Evolutionary conservation across 2,888 invertebrate genomes (phyloP), one percentile per base, ranked within the genome.

Genomic region (Drosophila sordidula): DNA sequence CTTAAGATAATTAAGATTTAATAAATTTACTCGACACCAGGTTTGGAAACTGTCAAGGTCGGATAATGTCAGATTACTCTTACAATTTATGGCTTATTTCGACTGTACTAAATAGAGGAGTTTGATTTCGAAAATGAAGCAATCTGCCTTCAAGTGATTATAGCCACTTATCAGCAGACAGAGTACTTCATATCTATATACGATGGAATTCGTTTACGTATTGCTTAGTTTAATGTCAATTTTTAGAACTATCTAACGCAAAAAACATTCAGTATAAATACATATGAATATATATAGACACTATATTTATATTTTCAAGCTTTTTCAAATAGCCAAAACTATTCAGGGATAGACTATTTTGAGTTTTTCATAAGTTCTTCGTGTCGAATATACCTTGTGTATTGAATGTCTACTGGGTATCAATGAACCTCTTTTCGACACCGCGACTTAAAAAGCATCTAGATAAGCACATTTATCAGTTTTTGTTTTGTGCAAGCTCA

Each of bases 381-480:
- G 6, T 22, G 12, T 2, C 22, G n/a, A 39, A 49, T 26, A 25
- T 45, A 25, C 34, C 6, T 3, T 34, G 16, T 2, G 2, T 34
- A 14, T 18, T 39, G 6, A 22, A 14, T 61, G 29, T 11, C 11
- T 29, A 14, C 1, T 29, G 25, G n/a, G 36, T 26, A 45, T 22
- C 0, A 3, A 1, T 16, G 46, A 54, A 42, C 12, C 36, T 45
- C 6, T 16, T 34, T 59, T 14, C 1, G 25, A 26, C 52, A 64
- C 32, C 45, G 18, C 22, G 9, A 41, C 16, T 49, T 49, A 8
- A 45, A 29, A 34, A 9, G n/a, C 8, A 22, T 38, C 22, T 12
- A 29, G 65, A 76, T 84, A 64, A 78, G 69, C 42, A 41, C 2
- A 25, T 65, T 85, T 64, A 80, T 86, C 65, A 86, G 46, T 25